These are phyloP conservation scores for Anagrus nilaparvatae DNA, from an alignment of 1,140 invertebrate species.

Conservation along the genomic window DNA sequence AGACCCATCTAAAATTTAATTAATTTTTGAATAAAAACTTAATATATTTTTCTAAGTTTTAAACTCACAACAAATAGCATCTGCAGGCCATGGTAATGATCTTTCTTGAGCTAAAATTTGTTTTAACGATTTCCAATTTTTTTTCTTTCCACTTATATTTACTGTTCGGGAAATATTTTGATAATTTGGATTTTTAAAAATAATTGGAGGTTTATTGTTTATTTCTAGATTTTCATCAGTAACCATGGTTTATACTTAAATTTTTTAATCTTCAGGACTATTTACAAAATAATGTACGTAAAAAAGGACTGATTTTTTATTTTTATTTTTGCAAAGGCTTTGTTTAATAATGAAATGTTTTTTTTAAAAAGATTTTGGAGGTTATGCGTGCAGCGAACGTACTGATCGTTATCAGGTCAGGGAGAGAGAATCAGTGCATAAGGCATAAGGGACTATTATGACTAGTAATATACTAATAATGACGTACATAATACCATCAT, in stretches of 20 bases:
- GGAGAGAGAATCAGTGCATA: no score
- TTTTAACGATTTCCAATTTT: constrained; percentile 66
- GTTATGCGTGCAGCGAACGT: no score
- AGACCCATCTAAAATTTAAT: constrained; percentile 53
- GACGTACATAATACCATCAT: no score
- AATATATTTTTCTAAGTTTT: constrained; percentile 9
- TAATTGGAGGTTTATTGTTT: constrained; percentile 28
- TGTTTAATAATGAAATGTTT: no score
- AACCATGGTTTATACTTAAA: constrained; percentile 25
- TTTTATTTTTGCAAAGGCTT: no score
- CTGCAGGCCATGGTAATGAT: constrained; percentile 55
- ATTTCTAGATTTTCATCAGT: constrained; percentile 30
- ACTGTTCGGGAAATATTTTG: constrained; percentile 40
- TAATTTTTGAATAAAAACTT: not conserved
- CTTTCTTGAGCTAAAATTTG: constrained; percentile 67
- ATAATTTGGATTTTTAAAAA: constrained; percentile 35
- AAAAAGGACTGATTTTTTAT: no score
- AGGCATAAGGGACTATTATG: no score
- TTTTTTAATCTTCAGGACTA: no score
- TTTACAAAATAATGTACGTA: no score
- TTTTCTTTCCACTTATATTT: constrained; percentile 52
- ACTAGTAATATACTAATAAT: no score
- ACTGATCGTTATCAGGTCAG: no score
- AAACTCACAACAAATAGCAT: constrained; percentile 56
- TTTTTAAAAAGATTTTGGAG: no score